A percentile compares a stretch with the other conserved stretches of the same genome.
These are phyloP conservation scores for Choloepus didactylus DNA, from an alignment of 2,797 vertebrate species.

Conservation along the genomic window DNA sequence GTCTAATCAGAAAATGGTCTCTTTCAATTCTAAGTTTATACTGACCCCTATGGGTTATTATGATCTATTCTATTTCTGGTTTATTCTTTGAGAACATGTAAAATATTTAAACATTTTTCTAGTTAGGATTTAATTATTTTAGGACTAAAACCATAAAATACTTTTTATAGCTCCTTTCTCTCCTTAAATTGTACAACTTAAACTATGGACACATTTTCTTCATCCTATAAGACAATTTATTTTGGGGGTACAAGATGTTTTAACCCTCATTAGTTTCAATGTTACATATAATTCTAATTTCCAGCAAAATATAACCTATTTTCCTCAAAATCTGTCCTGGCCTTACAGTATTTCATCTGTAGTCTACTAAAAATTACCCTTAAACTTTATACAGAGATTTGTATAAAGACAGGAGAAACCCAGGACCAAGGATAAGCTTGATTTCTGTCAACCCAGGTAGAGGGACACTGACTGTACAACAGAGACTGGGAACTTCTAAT, in stretches of 20 bases:
- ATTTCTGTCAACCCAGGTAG: not conserved
- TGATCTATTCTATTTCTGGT: slow-evolving; percentile 15
- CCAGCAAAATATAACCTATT: not conserved
- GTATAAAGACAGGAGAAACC: not conserved
- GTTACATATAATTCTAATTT: slow-evolving; percentile 10
- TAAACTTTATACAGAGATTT: slow-evolving; percentile 32
- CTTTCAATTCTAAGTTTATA: slow-evolving; percentile 83
- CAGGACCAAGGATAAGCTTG: not conserved
- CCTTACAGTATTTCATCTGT: not conserved
- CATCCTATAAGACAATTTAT: slow-evolving; percentile 26
- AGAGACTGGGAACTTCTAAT: not conserved
- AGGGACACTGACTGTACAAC: not conserved
- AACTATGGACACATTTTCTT: not conserved
- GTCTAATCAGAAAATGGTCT: not conserved
- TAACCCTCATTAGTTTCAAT: not conserved
- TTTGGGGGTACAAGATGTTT: not conserved
- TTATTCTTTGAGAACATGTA: slow-evolving; percentile 25
- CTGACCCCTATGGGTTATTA: slow-evolving; percentile 86
- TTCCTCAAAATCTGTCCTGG: not conserved
- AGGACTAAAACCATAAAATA: slow-evolving; percentile 43
- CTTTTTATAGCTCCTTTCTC: not conserved
- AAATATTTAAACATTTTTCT: slow-evolving; percentile 46
- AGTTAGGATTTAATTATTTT: slow-evolving; percentile 55
- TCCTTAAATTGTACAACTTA: not conserved
- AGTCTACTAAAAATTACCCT: slow-evolving; percentile 29